A percentile compares a stretch with the other conserved stretches of the same genome.
phyloP scores from a whole-genome alignment of 2,888 invertebrate species.

The Drosophila setosimentum region DNA sequence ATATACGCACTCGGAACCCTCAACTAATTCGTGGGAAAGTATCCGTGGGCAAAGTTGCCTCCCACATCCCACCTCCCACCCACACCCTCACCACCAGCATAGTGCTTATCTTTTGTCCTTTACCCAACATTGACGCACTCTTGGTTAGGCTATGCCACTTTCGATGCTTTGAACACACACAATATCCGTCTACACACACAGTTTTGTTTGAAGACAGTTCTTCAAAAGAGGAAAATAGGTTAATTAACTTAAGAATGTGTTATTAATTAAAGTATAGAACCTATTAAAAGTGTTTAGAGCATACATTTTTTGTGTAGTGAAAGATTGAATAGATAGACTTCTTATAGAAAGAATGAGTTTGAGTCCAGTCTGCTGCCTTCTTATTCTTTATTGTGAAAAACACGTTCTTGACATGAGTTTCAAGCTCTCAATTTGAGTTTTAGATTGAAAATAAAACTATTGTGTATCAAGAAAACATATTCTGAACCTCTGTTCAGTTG shows the following conservation, averaged over 20 bases:
- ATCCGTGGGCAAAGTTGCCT: slow-evolving; percentile 32
- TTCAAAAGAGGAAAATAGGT: not conserved
- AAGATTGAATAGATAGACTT: too few relatives aligned
- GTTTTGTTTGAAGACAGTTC: not conserved
- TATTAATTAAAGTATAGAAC: not conserved
- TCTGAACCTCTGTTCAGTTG: not conserved
- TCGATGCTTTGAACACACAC: not conserved
- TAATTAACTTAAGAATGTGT: not conserved
- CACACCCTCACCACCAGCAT: not conserved
- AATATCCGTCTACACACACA: not conserved
- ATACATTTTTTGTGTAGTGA: too few relatives aligned
- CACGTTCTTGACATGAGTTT: not conserved
- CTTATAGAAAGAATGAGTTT: not conserved
- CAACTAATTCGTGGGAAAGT: slow-evolving; percentile 45
- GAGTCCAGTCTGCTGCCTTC: not conserved
- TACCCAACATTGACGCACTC: not conserved
- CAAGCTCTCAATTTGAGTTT: not conserved
- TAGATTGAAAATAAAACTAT: not conserved
- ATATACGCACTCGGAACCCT: slow-evolving; percentile 33
- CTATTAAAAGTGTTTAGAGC: too few relatives aligned
- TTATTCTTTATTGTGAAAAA: not conserved
- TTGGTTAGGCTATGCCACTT: not conserved
- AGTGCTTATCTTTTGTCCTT: slow-evolving; percentile 14
- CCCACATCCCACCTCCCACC: not conserved
- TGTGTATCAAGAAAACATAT: not conserved